A percentile compares a stretch with the other conserved stretches of the same genome.
Evolutionary conservation across 2,113 vertebrate species (phyloP).

Genomic region (Amphiprion ocellaris): DNA sequence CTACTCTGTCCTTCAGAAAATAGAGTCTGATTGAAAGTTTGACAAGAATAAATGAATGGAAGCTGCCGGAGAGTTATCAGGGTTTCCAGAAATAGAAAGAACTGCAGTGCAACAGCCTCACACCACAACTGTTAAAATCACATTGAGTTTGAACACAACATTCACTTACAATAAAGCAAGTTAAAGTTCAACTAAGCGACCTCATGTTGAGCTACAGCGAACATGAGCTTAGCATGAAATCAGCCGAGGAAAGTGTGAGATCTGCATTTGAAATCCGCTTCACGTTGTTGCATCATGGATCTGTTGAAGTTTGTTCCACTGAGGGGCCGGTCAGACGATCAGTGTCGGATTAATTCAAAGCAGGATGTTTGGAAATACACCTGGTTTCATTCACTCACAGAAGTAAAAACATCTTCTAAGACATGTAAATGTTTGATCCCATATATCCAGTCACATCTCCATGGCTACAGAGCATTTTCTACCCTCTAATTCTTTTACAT

Average conservation of each 20-base stretch:
- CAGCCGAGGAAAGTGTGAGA: not conserved
- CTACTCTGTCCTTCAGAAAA: not conserved
- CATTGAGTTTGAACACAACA: not conserved
- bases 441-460: too few relatives aligned
- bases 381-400: not conserved
- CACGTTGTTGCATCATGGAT: slow-evolving; percentile 40
- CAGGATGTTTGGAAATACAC: not conserved
- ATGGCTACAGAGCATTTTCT: not conserved
- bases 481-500: not conserved
- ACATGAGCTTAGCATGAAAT: not conserved
- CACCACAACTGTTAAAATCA: not conserved
- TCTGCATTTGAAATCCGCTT: slow-evolving; percentile 23
- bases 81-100: not conserved
- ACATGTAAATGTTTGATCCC: not conserved
- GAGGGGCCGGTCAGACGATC: not conserved
- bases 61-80: not conserved
- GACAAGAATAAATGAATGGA: not conserved
- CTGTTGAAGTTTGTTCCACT: slow-evolving; percentile 9
- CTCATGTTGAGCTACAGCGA: not conserved
- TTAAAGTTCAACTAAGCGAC: not conserved
- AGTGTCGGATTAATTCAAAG: not conserved
- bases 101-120: not conserved
- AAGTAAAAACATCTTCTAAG: not conserved
- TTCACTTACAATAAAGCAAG: not conserved
- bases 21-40: not conserved